Base-by-base conservation (phyloP, 92 coral and sea anemone species). In the Paragorgia papillata region DNA sequence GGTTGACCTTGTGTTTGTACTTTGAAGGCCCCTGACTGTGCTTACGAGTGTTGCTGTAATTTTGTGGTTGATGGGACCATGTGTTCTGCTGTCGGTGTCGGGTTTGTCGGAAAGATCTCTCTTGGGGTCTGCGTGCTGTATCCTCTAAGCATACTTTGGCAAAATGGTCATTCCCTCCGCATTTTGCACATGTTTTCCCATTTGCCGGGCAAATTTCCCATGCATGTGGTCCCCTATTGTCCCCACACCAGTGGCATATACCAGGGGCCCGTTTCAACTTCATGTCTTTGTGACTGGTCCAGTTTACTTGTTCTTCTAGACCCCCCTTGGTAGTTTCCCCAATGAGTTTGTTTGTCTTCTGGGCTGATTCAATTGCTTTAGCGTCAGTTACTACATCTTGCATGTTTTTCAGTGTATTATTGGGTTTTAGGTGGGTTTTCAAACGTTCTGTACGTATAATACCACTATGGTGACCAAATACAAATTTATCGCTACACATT, bases 81-180 rank as follows among this genome's bases (percentile, higher is more conserved):
- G n/a, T n/a, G n/a, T n/a, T n/a, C n/a, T n/a, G n/a, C n/a, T n/a
- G n/a, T n/a, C n/a, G n/a, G n/a, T n/a, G n/a, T n/a, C n/a, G n/a
- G n/a, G n/a, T n/a, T n/a, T n/a, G n/a, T n/a, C n/a, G n/a, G n/a
- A n/a, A n/a, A n/a, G n/a, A n/a, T n/a, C n/a, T n/a, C n/a, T n/a
- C n/a, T n/a, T n/a, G n/a, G n/a, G n/a, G n/a, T n/a, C n/a, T n/a
- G n/a, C n/a, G n/a, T n/a, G n/a, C n/a, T n/a, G n/a, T n/a, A n/a
- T 83, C 49, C 21, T 21, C 67, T 69, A 59, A 22, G 53, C 33
- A 79, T 14, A 84, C 84, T 44, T 63, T 69, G 73, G 79, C 70
- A 21, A 83, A 83, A 77, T 76, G 83, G 62, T 78, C 83, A 26
- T 77, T 37, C 39, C 80, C 80, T 15, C 88, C 80, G 71, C 80